Evolutionary conservation across 2,888 invertebrate genomes (phyloP).

Genomic region (Ormyrus thymus): DNA sequence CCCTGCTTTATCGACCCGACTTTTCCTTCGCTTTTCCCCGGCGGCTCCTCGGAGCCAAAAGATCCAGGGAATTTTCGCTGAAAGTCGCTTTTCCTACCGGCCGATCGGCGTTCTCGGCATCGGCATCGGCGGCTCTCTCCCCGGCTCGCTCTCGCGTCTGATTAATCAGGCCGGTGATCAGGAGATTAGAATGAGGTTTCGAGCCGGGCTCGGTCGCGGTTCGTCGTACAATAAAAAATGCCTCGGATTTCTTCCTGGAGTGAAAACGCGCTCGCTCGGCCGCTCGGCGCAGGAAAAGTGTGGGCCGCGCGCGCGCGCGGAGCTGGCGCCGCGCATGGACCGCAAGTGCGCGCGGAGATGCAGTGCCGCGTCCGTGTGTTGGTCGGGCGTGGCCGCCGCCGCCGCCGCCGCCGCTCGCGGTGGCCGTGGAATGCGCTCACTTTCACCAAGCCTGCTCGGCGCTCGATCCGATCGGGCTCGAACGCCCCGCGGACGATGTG

Average conservation of each 20-base stretch:
- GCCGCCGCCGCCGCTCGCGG: slow-evolving; percentile 52
- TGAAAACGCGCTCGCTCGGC: slow-evolving; percentile 45
- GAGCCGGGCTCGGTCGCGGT: neutral
- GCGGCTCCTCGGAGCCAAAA: neutral
- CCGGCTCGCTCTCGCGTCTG: slow-evolving; percentile 9
- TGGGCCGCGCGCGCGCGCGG: neutral
- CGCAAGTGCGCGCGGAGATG: slow-evolving; percentile 55
- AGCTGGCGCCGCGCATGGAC: slow-evolving; percentile 11
- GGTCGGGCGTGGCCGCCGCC: slow-evolving; percentile 72
- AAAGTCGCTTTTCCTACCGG: neutral
- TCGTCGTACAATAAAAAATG: slow-evolving; percentile 35
- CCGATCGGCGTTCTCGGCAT: neutral
- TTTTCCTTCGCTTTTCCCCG: neutral
- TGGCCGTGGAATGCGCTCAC: slow-evolving; percentile 75
- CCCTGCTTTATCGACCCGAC: neutral
- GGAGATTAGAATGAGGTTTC: slow-evolving; percentile 37
- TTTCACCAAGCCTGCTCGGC: slow-evolving; percentile 70
- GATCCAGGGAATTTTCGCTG: neutral
- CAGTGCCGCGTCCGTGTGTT: slow-evolving; percentile 62
- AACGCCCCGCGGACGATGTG: slow-evolving; percentile 24
- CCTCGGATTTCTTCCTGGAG: slow-evolving; percentile 51
- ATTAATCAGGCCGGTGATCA: slow-evolving; percentile 39
- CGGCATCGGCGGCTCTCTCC: no score
- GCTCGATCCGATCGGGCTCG: slow-evolving; percentile 45
- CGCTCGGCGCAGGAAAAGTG: slow-evolving; percentile 42